A percentile compares a stretch with the other conserved stretches of the same genome.
These are phyloP conservation scores for Sminthurinus signatus DNA, from an alignment of 1,140 invertebrate genomes.

Conservation along the genomic window DNA sequence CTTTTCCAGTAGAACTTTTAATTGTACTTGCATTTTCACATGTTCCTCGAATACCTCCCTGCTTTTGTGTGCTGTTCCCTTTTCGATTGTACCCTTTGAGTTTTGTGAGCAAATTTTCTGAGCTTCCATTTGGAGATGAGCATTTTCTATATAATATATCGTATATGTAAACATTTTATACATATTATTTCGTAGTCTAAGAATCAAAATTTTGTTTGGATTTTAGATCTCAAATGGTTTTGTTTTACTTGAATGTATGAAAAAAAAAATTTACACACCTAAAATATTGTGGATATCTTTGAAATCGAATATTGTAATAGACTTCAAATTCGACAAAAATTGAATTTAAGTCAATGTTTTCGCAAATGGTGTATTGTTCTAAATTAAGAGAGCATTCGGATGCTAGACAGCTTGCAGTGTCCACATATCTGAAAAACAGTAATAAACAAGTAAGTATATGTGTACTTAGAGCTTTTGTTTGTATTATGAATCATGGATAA, in stretches of 20 bases:
- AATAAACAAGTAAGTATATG: no score
- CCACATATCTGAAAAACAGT: constrained; percentile 55
- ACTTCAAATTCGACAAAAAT: constrained; percentile 82
- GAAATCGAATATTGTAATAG: constrained; percentile 77
- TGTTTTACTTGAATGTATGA: no score
- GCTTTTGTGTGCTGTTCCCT: neutral
- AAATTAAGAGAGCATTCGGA: constrained; percentile 61
- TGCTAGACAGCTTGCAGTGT: constrained; percentile 55
- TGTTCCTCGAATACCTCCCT: no score
- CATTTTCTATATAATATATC: constrained; percentile 8
- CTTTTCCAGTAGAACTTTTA: neutral
- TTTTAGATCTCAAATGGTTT: no score
- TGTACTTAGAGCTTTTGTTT: no score
- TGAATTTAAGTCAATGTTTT: constrained; percentile 81
- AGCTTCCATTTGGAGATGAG: neutral
- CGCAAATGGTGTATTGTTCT: constrained; percentile 69
- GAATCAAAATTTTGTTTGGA: no score
- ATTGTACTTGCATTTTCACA: neutral
- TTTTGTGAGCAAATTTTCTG: neutral
- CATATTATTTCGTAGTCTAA: no score
- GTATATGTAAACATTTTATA: no score
- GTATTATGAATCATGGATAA: no score
- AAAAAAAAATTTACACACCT: no score
- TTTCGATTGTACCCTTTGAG: neutral
- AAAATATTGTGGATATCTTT: constrained; percentile 73